phyloP scores from a whole-genome alignment of 1,140 invertebrate species.

The Monomorium pharaonis region DNA sequence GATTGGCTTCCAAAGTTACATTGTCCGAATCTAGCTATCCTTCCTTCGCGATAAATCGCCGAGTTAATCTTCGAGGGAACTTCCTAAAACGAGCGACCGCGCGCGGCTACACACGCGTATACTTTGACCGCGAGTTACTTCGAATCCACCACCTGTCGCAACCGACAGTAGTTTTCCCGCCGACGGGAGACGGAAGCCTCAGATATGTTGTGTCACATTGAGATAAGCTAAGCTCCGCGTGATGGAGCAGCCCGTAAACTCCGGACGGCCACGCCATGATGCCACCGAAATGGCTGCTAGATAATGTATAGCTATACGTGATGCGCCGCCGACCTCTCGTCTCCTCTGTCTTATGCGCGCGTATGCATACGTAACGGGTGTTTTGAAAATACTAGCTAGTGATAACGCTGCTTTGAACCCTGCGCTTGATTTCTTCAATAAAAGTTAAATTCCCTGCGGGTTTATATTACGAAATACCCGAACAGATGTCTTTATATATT shows the following conservation, averaged over 20 bases:
- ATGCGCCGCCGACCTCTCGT: constrained; percentile 63
- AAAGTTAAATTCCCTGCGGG: background rate
- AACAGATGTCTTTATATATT: background rate
- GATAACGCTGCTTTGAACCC: background rate
- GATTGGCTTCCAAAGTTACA: constrained; percentile 13
- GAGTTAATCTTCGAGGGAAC: constrained; percentile 75
- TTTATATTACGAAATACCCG: background rate
- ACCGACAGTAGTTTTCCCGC: constrained; percentile 76
- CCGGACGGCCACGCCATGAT: constrained; percentile 75
- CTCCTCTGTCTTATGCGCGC: constrained; percentile 32
- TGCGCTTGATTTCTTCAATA: background rate
- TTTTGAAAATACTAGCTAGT: background rate
- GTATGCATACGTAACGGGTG: constrained; percentile 5
- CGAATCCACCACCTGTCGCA: constrained; percentile 70
- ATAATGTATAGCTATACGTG: constrained; percentile 80
- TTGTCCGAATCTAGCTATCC: constrained; percentile 64
- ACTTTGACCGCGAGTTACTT: constrained; percentile 77
- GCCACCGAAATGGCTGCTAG: constrained; percentile 81
- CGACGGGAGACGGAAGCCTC: constrained; percentile 78
- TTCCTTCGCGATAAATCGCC: constrained; percentile 72
- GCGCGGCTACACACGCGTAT: constrained; percentile 47
- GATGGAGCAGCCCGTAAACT: constrained; percentile 84
- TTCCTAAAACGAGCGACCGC: constrained; percentile 65
- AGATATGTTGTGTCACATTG: constrained; percentile 83
- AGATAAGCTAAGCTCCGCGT: constrained; percentile 84